Percentiles rank a stretch among this genome's conserved stretches.
These are phyloP conservation scores for Odontomachus brunneus DNA, from an alignment of 1,140 invertebrate genomes.

Conservation along the genomic window DNA sequence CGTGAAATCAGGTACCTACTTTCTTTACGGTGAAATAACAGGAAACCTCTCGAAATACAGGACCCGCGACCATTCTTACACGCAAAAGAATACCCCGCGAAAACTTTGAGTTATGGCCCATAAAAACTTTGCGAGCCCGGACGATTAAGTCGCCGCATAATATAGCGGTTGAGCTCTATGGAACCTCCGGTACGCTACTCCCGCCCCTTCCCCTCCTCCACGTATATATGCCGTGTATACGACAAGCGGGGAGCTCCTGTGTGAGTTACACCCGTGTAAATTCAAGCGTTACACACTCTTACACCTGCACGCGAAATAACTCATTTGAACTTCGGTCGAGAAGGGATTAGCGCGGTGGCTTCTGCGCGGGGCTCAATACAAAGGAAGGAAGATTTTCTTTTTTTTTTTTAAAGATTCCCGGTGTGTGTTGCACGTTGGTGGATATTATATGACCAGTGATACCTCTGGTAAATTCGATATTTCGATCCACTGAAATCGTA, in stretches of 20 bases:
- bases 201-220: too few relatives aligned
- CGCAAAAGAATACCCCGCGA: constrained; percentile 71
- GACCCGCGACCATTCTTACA: constrained; percentile 43
- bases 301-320: neutral
- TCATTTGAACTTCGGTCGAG: constrained; percentile 48
- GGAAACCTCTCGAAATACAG: constrained; percentile 44
- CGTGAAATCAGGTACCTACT: constrained; percentile 24
- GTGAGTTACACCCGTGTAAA: constrained; percentile 32
- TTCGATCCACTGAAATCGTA: too few relatives aligned
- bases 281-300: constrained; percentile 57
- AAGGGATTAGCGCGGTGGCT: neutral
- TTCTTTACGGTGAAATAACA: constrained; percentile 60
- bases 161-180: constrained; percentile 64
- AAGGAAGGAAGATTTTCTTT: too few relatives aligned
- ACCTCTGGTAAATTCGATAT: too few relatives aligned
- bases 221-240: neutral
- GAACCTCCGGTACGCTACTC: neutral
- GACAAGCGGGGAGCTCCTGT: constrained; percentile 27
- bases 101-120: constrained; percentile 79
- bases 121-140: constrained; percentile 79
- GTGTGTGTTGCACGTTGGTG: too few relatives aligned
- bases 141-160: constrained; percentile 79
- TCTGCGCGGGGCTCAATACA: too few relatives aligned
- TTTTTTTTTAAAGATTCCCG: too few relatives aligned
- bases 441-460: too few relatives aligned